Base-by-base conservation (phyloP, 2,888 invertebrate genomes). In the Caenorhabditis sp. region DNA sequence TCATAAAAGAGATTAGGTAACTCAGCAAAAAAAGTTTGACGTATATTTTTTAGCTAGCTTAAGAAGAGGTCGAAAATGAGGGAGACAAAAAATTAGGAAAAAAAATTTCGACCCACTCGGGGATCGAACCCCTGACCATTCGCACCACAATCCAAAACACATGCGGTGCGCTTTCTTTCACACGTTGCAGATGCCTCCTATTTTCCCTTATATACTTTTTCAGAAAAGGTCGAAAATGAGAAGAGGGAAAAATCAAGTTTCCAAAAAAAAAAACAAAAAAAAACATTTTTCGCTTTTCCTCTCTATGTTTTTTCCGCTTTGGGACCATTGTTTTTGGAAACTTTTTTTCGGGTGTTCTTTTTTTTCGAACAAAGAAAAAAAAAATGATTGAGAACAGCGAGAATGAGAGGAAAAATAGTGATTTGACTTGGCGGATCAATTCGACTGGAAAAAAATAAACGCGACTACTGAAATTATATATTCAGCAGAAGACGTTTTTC, bases 211-310 rank as follows among this genome's bases (percentile, higher is more conserved):
- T n/a, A n/a, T n/a, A n/a, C n/a, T n/a, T n/a, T n/a, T n/a, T n/a
- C n/a, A n/a, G n/a, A n/a, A n/a, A n/a, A 10, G 5, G 36, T 10
- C 36, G 10, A 36, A 50, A 50, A 10, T 10, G 3, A 14, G 17
- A 10, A 50, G 20, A 50, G 10, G 17, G 17, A 50, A 50, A 50
- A 50, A 50, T n/a, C 50, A 50, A 50, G 50, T 14, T 50, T 50
- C 4, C 7, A 50, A 50, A 50, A 10, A 50, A 50, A 50, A 50
- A n/a, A n/a, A n/a, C n/a, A n/a, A n/a, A n/a, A 14, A 50, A 50
- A 50, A 50, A n/a, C n/a, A 50, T 17, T 50, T 50, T 50, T 50
- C n/a, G n/a, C n/a, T n/a, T 50, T 50, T 50, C 20, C 50, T 50
- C n/a, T 20, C n/a, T n/a, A n/a, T n/a, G 50, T 50, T 36, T 36